A percentile compares a stretch with the other conserved stretches of the same genome.
phyloP scores from a whole-genome alignment of 2,888 invertebrate genomes.

The Spicauda simplicius region DNA sequence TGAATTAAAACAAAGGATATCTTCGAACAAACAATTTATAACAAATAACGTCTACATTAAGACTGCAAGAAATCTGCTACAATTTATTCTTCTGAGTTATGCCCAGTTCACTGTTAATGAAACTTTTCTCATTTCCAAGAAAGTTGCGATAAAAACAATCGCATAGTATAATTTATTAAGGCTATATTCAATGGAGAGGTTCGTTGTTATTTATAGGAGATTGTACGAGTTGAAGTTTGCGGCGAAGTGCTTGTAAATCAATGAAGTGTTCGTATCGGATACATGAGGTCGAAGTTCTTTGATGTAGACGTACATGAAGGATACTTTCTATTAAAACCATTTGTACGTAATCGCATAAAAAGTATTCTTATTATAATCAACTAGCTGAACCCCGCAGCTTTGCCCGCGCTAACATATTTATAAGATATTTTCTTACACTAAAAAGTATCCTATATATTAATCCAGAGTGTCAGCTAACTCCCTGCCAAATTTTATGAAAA shows the following conservation, averaged over 20 bases:
- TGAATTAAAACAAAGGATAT: background rate
- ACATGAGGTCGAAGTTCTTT: too few species aligned
- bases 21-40: constrained; percentile 16
- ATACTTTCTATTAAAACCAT: too few species aligned
- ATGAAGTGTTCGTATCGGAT: background rate
- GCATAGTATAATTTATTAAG: constrained; percentile 24
- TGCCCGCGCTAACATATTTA: too few species aligned
- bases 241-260: background rate
- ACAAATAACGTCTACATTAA: constrained; percentile 21
- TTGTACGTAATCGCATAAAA: too few species aligned
- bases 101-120: constrained; percentile 35
- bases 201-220: background rate
- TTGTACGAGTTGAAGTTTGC: background rate
- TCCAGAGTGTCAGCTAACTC: too few species aligned
- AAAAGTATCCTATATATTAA: too few species aligned
- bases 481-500: too few species aligned
- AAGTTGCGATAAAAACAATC: constrained; percentile 34
- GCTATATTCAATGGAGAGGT: constrained; percentile 24
- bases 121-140: constrained; percentile 35
- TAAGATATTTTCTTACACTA: too few species aligned
- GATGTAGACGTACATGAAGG: too few species aligned
- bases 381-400: too few species aligned
- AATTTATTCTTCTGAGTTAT: constrained; percentile 35
- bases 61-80: constrained; percentile 27
- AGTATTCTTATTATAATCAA: too few species aligned